Base-by-base conservation (phyloP, 2,113 vertebrate genomes). In the Rhabdornis inornatus region DNA sequence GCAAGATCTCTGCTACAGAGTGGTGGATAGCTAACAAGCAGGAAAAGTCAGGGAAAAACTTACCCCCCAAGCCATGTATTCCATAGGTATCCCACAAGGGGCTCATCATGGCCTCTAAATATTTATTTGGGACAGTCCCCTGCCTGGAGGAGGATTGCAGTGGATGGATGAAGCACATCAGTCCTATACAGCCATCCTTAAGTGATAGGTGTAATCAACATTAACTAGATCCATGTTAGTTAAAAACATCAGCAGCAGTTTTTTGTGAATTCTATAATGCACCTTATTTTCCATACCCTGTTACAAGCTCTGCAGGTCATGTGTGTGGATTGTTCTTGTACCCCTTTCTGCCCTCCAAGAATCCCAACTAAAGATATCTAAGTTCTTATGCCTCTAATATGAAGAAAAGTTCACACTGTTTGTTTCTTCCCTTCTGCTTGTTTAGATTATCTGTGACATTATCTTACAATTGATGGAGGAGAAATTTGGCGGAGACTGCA, bases 391-490 rank as follows among this genome's bases (percentile, higher is more conserved):
- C 19, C 20, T 80, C 25, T 82, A 57, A 61, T 3, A 11, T 24
- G 42, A 33, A 91, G 47, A 17, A 24, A 76, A 83, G 17, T 47
- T 95, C 47, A 93, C 22, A 28, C 3, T 28, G 22, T 17, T 47
- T 85, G 28, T 63, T 92, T 92, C 71, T 93, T 92, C 70, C 61
- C 35, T 94, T 86, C 70, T 91, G 13, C 31, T 35, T 74, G 15
- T 69, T 92, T 74, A 96, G 95, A 84, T 97, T 89, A 96, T 97
- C 83, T 96, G 94, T 59, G 95, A 96, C 89, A 94, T 96, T 72
- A 97, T 96, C 66, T 96, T 97, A 65, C 94, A 96, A 92, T 8
- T 96, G 80, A 97, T 97, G 95, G 96, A 97, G 45, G 96, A 97
- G 80, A 97, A 96, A 93, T 96, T 96, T 91, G 96, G 96, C 0